Evolutionary conservation across 2,888 invertebrate genomes (phyloP), one percentile per base, ranked within the genome.

Genomic region (Oxystoma pomonae): DNA sequence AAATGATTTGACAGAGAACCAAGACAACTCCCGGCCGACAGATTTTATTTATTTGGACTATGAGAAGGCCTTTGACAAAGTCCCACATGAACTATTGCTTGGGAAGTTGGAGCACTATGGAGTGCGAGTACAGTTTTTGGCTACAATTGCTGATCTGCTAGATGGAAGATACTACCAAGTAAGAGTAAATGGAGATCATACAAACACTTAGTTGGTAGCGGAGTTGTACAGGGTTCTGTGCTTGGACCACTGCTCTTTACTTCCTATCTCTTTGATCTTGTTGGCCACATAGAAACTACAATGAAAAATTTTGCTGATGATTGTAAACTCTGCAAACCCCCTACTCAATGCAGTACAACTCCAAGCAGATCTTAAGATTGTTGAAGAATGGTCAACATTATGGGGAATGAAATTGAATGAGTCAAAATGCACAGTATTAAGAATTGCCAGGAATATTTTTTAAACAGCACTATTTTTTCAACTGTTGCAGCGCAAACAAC

Each of bases 251-350:
- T 35, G 35, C 35, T 35, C 12, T 35, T 35, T 35, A 35, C 35
- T 12, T 35, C 35, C 35, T 35, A 53, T 19, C 53, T 53, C 53
- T 53, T 53, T 53, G n/a, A 53, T 53, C 17, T 53, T 17, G 53
- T 53, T 19, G 19, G n/a, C 19, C 19, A 9, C 17, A 53, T 53
- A 16, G 53, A 53, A 53, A 19, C 53, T 9, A 3, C 5, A 17
- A 17, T 53, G 19, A 53, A 53, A 53, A 53, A 19, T 19, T 53
- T 53, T 19, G 53, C 53, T 53, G 53, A 19, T 53, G 53, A 53
- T 19, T 3, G 53, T 7, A 53, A 3, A 19, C 53, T 53, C 53
- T 53, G n/a, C 53, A 17, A 53, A 53, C 53, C 53, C 53, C 19
- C 5, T 16, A 17, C 53, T 53, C 19, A 19, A n/a, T 53, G 53